Base-by-base conservation (phyloP, 1,140 invertebrate genomes). In the Platyscapa corneri region DNA sequence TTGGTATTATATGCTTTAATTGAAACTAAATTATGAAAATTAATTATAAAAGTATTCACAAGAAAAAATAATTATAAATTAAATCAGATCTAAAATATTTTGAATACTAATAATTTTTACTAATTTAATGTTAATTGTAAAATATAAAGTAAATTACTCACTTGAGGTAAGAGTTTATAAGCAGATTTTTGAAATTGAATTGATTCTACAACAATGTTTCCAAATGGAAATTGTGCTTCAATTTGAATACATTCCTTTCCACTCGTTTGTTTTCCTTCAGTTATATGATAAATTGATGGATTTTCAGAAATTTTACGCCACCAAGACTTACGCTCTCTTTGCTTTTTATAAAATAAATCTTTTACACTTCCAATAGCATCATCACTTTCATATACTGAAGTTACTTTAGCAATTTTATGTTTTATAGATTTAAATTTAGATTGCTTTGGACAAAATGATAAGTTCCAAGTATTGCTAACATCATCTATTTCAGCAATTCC, bases 321-420 rank as follows among this genome's bases (percentile, higher is more conserved):
- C 96, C 96, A 97, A 85, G 96, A 95, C 90, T 96, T 96, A 83
- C 96, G 94, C 89, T 96, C 95, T 86, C 95, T 94, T 89, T 97
- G 96, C 92, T 95, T 95, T 80, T 95, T 94, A 88, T 96, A 94
- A 90, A 96, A 96, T 89, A 95, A 94, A 85, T 90, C 89, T 85
- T 91, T 91, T 7, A 89, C 83, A 16, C 90, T 90, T 8, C 42
- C 27, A 67, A 86, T 85, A 23, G 87, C 72, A 37, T 91, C 89
- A 12, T 86, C 86, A 30, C 70, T 81, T 67, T 84, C 77, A 81
- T 86, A 86, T 16, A 92, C 87, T 65, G 90, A 86, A 6, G 88
- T 85, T 30, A 91, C 80, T 84, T 87, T 92, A 0, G 89, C 91
- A 72, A 87, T 92, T 88, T 89, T 92, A 56, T 94, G 90, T 70